Evolutionary conservation across 2,113 vertebrate species (phyloP), one percentile per base, ranked within the genome.

Genomic region (Gadus chalcogrammus): DNA sequence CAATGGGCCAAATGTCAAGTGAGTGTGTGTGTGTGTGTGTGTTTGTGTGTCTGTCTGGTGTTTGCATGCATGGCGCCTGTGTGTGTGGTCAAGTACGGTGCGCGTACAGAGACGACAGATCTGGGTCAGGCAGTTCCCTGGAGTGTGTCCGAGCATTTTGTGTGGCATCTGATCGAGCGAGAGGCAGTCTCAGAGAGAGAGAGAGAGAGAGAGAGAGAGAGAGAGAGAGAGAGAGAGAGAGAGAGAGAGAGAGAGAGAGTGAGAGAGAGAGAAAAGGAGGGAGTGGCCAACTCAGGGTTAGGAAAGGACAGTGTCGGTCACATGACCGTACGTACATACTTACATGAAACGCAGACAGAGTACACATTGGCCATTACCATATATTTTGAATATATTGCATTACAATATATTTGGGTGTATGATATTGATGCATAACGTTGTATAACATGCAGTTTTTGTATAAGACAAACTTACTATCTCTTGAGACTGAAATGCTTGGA

Each of bases 1-100:
- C 87, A 89, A 73, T 84, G 79, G 86, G 85, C 87, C 83, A 86
- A 84, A 88, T 89, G 85, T 89, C 89, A 89, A 85, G 86, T 84
- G 83, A 67, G 66, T 82, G 72, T 20, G 70, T 69, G 63, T 66
- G 69, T 65, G 67, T 73, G 12, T 53, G 18, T 27, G 52, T 64
- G 48, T 31, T 11, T 61, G 59, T 12, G 15, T 69, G 67, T 60
- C 13, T 61, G 68, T 22, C 9, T 42, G 16, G 38, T 42, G 38
- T 42, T 5, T 42, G 38, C 9, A 11, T 42, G 38, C 9, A 11
- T 42, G 38, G 5, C 2, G 59, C 22, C n/a, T 66, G 74, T 60
- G 66, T 68, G 63, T 73, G 69, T 80, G 80, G 87, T 85, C 87
- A 86, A 64, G 71, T 82, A 83, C 84, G 80, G 74, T 78, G 75